Evolutionary conservation across 2,797 vertebrate species (phyloP).

Genomic region (Aulostomus chinensis): DNA sequence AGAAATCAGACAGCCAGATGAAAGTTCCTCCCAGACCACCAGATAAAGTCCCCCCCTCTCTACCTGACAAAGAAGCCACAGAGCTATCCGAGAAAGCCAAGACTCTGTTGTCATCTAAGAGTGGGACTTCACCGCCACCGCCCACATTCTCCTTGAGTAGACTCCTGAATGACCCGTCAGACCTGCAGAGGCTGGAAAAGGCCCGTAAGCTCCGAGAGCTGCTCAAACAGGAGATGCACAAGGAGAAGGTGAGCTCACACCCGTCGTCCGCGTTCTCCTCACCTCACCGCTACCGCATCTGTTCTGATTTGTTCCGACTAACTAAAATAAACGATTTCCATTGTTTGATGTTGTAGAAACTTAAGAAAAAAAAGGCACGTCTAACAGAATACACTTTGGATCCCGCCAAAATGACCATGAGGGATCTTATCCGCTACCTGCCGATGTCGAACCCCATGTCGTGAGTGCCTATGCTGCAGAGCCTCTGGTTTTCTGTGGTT

Average conservation of each 20-base stretch:
- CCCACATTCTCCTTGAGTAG: slow-evolving; percentile 53
- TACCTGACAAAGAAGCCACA: slow-evolving; percentile 52
- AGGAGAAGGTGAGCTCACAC: slow-evolving; percentile 86
- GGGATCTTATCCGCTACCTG: slow-evolving; percentile 94
- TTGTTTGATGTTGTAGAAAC: slow-evolving; percentile 69
- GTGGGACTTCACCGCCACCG: slow-evolving; percentile 6
- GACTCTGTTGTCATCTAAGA: slow-evolving; percentile 55
- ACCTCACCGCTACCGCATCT: too few relatives aligned
- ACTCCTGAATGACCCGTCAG: slow-evolving; percentile 80
- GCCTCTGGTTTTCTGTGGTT: neutral
- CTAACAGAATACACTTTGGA: slow-evolving; percentile 81
- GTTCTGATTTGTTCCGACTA: too few relatives aligned
- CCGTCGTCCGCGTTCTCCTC: too few relatives aligned
- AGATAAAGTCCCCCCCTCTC: slow-evolving; percentile 41
- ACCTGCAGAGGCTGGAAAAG: slow-evolving; percentile 87
- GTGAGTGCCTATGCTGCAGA: slow-evolving; percentile 75
- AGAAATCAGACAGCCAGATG: slow-evolving; percentile 19
- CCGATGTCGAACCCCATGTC: slow-evolving; percentile 94
- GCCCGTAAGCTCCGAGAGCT: slow-evolving; percentile 90
- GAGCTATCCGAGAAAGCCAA: slow-evolving; percentile 69
- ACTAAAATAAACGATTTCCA: neutral
- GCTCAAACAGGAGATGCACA: slow-evolving; percentile 87
- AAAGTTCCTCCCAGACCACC: slow-evolving; percentile 39
- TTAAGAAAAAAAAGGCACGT: slow-evolving; percentile 75
- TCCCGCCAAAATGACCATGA: slow-evolving; percentile 97